A percentile compares a stretch with the other conserved stretches of the same genome.
These are phyloP conservation scores for Lepus oiostolus DNA, from an alignment of 2,797 vertebrate species.

Conservation along the genomic window DNA sequence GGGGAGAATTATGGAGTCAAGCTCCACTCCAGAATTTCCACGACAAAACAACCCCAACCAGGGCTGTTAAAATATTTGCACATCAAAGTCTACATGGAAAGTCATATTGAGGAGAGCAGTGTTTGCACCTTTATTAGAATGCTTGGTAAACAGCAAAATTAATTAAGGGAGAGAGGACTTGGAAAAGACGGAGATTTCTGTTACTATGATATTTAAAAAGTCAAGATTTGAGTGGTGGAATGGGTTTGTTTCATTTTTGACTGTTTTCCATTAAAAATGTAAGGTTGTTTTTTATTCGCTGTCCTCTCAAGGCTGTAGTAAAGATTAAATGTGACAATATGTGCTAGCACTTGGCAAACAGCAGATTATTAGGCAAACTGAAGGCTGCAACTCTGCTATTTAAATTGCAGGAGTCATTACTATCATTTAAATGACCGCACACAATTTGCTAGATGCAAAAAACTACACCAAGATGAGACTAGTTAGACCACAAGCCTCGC, in stretches of 20 bases:
- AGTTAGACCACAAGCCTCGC: neutral
- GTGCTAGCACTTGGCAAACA: neutral
- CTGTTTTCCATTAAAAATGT: constrained; percentile 7
- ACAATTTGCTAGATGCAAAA: neutral
- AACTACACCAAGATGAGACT: neutral
- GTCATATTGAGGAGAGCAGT: neutral
- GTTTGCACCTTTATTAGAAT: neutral
- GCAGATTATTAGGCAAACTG: constrained; percentile 26
- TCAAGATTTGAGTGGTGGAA: neutral
- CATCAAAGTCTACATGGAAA: neutral
- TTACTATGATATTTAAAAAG: neutral
- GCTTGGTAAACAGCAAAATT: neutral
- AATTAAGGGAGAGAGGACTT: neutral
- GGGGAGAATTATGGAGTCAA: neutral
- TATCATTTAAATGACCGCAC: neutral
- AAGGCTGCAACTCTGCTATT: neutral
- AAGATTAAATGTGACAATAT: constrained; percentile 29
- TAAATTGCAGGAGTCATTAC: neutral
- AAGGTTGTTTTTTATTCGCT: neutral
- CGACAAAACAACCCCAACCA: neutral
- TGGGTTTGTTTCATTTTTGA: neutral
- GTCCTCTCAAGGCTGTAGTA: neutral
- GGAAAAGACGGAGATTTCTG: neutral
- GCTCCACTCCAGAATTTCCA: neutral
- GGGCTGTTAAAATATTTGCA: neutral